A percentile compares a stretch with the other conserved stretches of the same genome.
Evolutionary conservation across 2,797 vertebrate species (phyloP).

Genomic region (Typhlichthys subterraneus): DNA sequence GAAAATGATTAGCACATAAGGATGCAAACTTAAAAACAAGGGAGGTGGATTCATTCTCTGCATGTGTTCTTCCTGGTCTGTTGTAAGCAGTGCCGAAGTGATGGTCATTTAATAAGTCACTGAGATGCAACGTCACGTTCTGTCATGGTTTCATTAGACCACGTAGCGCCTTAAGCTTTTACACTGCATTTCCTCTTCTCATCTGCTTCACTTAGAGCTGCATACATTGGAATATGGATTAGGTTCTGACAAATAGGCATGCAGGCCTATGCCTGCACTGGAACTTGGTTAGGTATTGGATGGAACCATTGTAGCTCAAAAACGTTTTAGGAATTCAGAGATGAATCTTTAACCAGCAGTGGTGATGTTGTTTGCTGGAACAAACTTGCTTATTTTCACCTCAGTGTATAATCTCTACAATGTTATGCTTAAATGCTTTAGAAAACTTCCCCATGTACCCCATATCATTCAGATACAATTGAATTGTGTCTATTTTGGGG

Average conservation of each 20-base stretch:
- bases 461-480: conserved; percentile 46
- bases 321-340: too few relatives aligned
- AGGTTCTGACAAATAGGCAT: conserved; percentile 24
- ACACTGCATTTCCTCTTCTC: conserved; percentile 67
- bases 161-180: conserved; percentile 64
- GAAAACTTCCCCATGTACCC: conserved; percentile 35
- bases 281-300: neutral
- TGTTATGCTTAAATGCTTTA: conserved; percentile 40
- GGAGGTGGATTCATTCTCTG: conserved; percentile 40
- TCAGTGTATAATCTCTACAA: conserved; percentile 46
- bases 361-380: conserved; percentile 6
- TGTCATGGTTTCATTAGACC: conserved; percentile 67
- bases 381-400: conserved; percentile 30
- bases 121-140: conserved; percentile 65
- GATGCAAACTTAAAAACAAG: conserved; percentile 18
- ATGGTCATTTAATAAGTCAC: conserved; percentile 68
- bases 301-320: too few relatives aligned
- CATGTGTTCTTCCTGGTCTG: conserved; percentile 51
- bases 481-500: conserved; percentile 61
- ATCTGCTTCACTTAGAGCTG: conserved; percentile 65
- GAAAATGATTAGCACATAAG: conserved; percentile 18
- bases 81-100: conserved; percentile 66
- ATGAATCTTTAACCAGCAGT: too few relatives aligned
- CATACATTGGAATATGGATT: conserved; percentile 50
- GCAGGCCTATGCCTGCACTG: conserved; percentile 23